Base-by-base conservation (phyloP, 2,888 invertebrate genomes). In the Nomada hirtipes region DNA sequence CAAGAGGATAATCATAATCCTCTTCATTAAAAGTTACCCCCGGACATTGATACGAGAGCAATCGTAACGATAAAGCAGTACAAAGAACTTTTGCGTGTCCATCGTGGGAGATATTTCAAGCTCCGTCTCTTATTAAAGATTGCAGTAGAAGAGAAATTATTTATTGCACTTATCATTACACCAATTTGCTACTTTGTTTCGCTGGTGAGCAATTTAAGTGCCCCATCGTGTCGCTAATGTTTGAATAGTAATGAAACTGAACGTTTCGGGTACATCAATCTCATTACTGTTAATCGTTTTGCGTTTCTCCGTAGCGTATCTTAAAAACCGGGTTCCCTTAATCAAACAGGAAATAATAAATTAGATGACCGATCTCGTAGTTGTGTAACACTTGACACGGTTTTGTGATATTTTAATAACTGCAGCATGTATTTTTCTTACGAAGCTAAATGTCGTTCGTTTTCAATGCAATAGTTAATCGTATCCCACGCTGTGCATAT, bases 261-360 rank as follows among this genome's bases (percentile, higher is more conserved):
- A n/a, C 2, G 42, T 11, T 52, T 53, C 53, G 4, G 70, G 53
- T 52, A 42, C 15, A 18, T 50, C 50, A 44, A 47, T 55, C 18
- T 53, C 18, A 36, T 53, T n/a, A 23, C 13, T 18, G 13, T 59
- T 64, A 52, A 75, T 69, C 59, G 18, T 36, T 50, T 70, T 53
- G 44, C 20, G n/a, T 81, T 77, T 84, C 59, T 72, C 59, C 36
- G 57, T 60, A 72, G 36, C 63, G 15, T 52, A 84, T 74, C 47
- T n/a, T 18, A 23, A 44, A 63, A 63, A 80, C 4, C 50, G 69
- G 42, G 61, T 9, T 42, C 60, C 2, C 52, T 52, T 64, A 50
- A 57, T 26, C 52, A 65, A 78, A 64, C 78, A 68, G 77, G 80
- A 81, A 81, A 73, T 63, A 69, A 63, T 73, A 72, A 55, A 73